Evolutionary conservation across 2,113 vertebrate species (phyloP).

Genomic region (Enhydra lutris): DNA sequence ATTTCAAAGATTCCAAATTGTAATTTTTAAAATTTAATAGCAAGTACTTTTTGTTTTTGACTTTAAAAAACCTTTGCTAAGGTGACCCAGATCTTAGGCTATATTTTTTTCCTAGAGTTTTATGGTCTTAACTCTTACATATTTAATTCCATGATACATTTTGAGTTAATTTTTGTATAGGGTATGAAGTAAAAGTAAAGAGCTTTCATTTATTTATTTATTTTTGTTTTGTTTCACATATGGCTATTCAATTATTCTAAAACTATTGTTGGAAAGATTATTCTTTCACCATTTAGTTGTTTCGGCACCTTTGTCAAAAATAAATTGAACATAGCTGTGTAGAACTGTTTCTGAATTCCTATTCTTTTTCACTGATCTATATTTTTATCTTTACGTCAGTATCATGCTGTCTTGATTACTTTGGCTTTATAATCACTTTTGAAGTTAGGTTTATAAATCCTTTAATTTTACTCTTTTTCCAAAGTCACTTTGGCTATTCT

Average conservation of each 20-base stretch:
- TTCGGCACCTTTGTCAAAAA: neutral
- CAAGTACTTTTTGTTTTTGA: neutral
- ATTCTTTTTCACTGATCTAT: neutral
- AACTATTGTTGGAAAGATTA: neutral
- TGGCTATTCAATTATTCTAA: neutral
- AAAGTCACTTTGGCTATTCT: neutral
- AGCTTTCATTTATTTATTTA: neutral
- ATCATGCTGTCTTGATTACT: neutral
- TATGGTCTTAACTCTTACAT: neutral
- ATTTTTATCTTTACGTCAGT: neutral
- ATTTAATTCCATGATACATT: neutral
- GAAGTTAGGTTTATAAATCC: neutral
- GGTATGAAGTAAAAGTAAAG: neutral
- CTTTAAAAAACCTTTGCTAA: neutral
- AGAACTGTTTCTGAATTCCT: neutral
- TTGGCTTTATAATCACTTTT: neutral
- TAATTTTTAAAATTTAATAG: neutral
- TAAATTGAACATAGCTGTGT: neutral
- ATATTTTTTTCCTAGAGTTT: neutral
- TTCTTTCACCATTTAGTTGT: neutral
- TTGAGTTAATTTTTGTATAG: neutral
- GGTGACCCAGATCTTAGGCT: neutral
- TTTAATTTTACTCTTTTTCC: neutral
- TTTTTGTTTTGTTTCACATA: neutral
- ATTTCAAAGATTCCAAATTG: neutral